Evolutionary conservation across 2,113 vertebrate genomes (phyloP).

Genomic region (Cynocephalus volans): DNA sequence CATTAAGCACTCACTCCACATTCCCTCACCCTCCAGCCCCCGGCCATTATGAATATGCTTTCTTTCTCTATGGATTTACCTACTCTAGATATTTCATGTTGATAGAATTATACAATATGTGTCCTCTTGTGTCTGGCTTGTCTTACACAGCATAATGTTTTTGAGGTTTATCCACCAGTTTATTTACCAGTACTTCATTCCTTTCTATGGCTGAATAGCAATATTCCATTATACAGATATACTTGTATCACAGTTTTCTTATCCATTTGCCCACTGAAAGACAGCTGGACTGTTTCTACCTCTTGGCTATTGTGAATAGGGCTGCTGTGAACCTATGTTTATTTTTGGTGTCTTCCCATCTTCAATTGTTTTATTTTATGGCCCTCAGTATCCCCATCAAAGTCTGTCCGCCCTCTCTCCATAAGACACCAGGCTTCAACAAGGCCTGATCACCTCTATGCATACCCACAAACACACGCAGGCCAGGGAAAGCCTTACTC

Average conservation of each 20-base stretch:
- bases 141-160: neutral
- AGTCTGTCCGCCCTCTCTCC: neutral
- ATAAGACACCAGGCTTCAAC: neutral
- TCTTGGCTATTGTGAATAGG: neutral
- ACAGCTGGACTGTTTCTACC: neutral
- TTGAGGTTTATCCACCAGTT: neutral
- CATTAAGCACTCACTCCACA: neutral
- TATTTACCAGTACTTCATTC: neutral
- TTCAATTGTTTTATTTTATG: neutral
- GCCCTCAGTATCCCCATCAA: neutral
- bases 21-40: no score
- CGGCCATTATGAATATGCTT: neutral
- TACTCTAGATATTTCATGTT: neutral
- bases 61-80: neutral
- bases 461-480: no score
- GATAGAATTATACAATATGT: neutral
- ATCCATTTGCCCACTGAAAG: neutral
- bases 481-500: neutral
- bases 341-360: neutral
- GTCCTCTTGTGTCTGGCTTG: neutral
- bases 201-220: neutral
- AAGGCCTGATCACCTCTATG: neutral
- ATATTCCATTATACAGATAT: neutral
- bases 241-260: neutral
- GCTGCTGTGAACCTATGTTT: neutral